Conservation (phyloP, 2,888 invertebrate genomes). For the Steinernema hermaphroditum region DNA sequence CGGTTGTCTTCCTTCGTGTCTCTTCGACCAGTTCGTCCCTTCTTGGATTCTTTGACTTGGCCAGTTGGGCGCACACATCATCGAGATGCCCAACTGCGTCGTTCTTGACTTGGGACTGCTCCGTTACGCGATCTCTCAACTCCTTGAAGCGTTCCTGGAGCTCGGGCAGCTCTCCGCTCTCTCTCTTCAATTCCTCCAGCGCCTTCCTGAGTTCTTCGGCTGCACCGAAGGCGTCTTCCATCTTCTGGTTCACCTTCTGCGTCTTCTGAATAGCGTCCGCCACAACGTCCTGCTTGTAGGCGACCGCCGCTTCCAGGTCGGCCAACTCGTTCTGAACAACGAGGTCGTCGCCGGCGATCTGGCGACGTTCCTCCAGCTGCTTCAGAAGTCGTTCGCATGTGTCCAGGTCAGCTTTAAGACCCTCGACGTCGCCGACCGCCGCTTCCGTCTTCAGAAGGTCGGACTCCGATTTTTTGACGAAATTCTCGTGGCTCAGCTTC, state of each 20-base stretch:
- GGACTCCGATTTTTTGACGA: not conserved
- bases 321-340: slow-evolving; percentile 41
- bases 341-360: slow-evolving; percentile 12
- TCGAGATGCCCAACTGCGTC: slow-evolving; percentile 41
- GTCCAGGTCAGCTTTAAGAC: slow-evolving; percentile 5
- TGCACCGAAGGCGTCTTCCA: not conserved
- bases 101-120: slow-evolving; percentile 27
- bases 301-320: slow-evolving; percentile 53
- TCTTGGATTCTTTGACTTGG: slow-evolving; percentile 16
- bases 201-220: not conserved
- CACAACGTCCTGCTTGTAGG: slow-evolving; percentile 42
- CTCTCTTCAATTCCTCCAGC: slow-evolving; percentile 12
- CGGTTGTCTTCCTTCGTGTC: slow-evolving; percentile 44
- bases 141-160: slow-evolving; percentile 8
- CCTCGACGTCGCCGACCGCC: not conserved
- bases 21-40: slow-evolving; percentile 38
- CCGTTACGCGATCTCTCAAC: not conserved
- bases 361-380: not conserved
- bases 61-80: slow-evolving; percentile 33
- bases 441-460: slow-evolving; percentile 14
- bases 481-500: slow-evolving; percentile 26
- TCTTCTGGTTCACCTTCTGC: slow-evolving; percentile 3
- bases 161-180: slow-evolving; percentile 32
- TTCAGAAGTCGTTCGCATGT: slow-evolving; percentile 16
- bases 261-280: slow-evolving; percentile 1